Evolutionary conservation across 2,888 invertebrate species (phyloP).

Genomic region (Andrena fulva): DNA sequence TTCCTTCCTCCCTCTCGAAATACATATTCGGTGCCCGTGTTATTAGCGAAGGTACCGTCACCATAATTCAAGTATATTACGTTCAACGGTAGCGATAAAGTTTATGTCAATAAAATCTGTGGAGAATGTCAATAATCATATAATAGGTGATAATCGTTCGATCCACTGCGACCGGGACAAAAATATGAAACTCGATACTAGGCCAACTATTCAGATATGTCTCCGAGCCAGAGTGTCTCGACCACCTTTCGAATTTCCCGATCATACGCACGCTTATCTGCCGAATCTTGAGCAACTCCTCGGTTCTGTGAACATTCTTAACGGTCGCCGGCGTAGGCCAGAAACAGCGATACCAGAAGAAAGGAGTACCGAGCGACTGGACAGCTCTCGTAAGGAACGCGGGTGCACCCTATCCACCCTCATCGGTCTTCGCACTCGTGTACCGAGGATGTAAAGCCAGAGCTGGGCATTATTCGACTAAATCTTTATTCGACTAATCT

Average conservation of each 20-base stretch:
- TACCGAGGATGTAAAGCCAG: too few species aligned
- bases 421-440: too few species aligned
- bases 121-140: slow-evolving; percentile 81
- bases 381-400: background rate
- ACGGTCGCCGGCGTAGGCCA: background rate
- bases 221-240: slow-evolving; percentile 65
- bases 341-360: background rate
- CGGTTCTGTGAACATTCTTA: background rate
- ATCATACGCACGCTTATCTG: background rate
- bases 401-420: too few species aligned
- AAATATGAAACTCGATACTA: slow-evolving; percentile 81
- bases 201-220: slow-evolving; percentile 82
- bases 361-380: background rate
- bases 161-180: slow-evolving; percentile 74
- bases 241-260: slow-evolving; percentile 30
- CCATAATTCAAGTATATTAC: slow-evolving; percentile 75
- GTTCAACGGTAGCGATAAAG: slow-evolving; percentile 83
- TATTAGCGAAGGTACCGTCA: slow-evolving; percentile 67
- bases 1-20: slow-evolving; percentile 23
- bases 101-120: slow-evolving; percentile 82
- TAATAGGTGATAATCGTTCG: slow-evolving; percentile 76
- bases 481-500: too few species aligned
- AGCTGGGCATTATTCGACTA: too few species aligned
- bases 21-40: slow-evolving; percentile 55
- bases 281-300: slow-evolving; percentile 26